Evolutionary conservation across 2,113 vertebrate species (phyloP).

Genomic region (Alosa alosa): DNA sequence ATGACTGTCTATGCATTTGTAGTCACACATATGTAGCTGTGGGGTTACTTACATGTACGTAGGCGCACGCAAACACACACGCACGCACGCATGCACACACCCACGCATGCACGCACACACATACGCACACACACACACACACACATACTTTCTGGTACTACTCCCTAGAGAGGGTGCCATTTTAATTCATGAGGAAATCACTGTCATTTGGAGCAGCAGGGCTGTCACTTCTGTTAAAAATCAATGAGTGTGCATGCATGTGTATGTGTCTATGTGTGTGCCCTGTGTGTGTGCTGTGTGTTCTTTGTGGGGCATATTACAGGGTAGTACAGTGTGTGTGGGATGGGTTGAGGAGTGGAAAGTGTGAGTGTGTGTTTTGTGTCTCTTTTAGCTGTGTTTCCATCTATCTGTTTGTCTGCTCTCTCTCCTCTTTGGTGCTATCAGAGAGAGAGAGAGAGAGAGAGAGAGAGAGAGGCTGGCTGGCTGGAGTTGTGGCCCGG

Average conservation of each 20-base stretch:
- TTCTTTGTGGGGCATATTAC: constrained; percentile 4
- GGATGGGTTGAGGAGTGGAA: background rate
- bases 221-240: constrained; percentile 7
- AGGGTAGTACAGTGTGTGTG: background rate
- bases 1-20: background rate
- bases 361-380: constrained; percentile 22
- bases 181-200: constrained; percentile 46
- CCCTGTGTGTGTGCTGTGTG: background rate
- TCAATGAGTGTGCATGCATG: background rate
- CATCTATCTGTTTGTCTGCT: background rate
- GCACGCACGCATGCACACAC: constrained; percentile 12
- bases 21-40: background rate
- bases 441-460: background rate
- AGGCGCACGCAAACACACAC: constrained; percentile 15
- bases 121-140: constrained; percentile 16
- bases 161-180: constrained; percentile 1
- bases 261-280: background rate
- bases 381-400: background rate
- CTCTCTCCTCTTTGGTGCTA: background rate
- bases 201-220: constrained; percentile 51
- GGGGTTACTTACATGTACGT: background rate
- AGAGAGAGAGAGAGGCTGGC: background rate
- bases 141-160: constrained; percentile 43
- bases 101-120: constrained; percentile 26
- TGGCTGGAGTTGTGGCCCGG: background rate